Conservation (phyloP, 2,888 invertebrate genomes). For the Ennomos erosarius region DNA sequence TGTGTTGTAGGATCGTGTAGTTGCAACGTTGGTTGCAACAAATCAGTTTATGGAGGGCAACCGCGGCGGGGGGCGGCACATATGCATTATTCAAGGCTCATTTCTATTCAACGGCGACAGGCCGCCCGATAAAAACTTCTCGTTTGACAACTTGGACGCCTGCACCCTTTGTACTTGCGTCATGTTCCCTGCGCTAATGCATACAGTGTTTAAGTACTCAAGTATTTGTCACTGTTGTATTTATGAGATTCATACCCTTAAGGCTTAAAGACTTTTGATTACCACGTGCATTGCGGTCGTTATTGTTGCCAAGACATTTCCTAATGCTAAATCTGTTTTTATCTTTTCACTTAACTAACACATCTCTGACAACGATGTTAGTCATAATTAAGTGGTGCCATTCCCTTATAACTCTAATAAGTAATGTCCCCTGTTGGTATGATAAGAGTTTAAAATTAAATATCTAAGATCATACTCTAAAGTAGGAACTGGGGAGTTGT, state of each 20-base stretch:
- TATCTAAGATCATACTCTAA: too few species aligned
- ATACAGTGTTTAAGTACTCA: slow-evolving; percentile 46
- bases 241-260: slow-evolving; percentile 46
- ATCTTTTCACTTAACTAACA: too few species aligned
- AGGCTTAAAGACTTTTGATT: slow-evolving; percentile 39
- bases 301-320: slow-evolving; percentile 32
- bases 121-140: slow-evolving; percentile 83
- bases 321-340: neutral
- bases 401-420: too few species aligned
- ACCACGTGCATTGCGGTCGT: slow-evolving; percentile 23
- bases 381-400: too few species aligned
- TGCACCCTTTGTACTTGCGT: slow-evolving; percentile 82
- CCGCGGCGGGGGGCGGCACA: slow-evolving; percentile 57
- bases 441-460: too few species aligned
- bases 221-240: slow-evolving; percentile 61
- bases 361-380: too few species aligned
- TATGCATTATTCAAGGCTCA: slow-evolving; percentile 84
- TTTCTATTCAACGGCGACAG: slow-evolving; percentile 83
- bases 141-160: slow-evolving; percentile 83
- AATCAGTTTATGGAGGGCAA: slow-evolving; percentile 65
- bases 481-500: too few species aligned
- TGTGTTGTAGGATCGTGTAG: slow-evolving; percentile 48
- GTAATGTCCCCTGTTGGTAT: too few species aligned
- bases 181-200: slow-evolving; percentile 63
- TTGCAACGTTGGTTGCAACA: slow-evolving; percentile 59